phyloP scores from a whole-genome alignment of 23 tunicate genomes.

The Styela clava region DNA sequence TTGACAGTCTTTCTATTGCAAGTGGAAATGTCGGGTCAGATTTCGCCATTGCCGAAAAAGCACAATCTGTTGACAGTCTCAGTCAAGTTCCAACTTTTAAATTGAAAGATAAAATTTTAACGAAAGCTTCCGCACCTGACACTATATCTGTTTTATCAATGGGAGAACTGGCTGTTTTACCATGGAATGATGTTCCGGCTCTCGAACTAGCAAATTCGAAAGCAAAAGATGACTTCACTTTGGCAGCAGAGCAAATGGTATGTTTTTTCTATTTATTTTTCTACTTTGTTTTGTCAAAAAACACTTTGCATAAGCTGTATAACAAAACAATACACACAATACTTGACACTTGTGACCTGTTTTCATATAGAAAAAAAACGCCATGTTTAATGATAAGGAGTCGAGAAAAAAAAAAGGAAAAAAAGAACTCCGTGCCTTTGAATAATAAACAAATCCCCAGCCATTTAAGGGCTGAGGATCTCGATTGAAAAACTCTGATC shows the following conservation, averaged over 20 bases:
- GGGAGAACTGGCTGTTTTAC: constrained; percentile 58
- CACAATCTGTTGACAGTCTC: constrained; percentile 14
- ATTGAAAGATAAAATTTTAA: background rate
- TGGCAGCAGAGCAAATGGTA: background rate
- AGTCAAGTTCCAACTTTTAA: background rate
- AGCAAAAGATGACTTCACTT: background rate
- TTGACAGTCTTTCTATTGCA: constrained; percentile 26
- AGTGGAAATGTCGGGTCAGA: constrained; percentile 22
- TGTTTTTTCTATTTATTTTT: background rate
- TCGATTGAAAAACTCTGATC: no score
- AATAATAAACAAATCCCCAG: no score
- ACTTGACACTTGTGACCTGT: no score
- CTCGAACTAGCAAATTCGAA: constrained; percentile 27
- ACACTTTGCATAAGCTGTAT: background rate
- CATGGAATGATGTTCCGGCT: constrained; percentile 67
- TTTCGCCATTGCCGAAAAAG: constrained; percentile 8
- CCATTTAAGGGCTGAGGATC: no score
- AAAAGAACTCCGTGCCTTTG: no score
- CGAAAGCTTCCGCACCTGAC: constrained; percentile 27
- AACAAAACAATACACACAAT: no score
- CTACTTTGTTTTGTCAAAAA: no score
- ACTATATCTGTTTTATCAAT: constrained; percentile 48
- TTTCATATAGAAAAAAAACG: no score
- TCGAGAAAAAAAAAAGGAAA: no score
- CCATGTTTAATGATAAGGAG: no score